A percentile compares a stretch with the other conserved stretches of the same genome.
These are phyloP conservation scores for Drosophila kambysellisi DNA, from an alignment of 2,888 invertebrate genomes.

Conservation along the genomic window DNA sequence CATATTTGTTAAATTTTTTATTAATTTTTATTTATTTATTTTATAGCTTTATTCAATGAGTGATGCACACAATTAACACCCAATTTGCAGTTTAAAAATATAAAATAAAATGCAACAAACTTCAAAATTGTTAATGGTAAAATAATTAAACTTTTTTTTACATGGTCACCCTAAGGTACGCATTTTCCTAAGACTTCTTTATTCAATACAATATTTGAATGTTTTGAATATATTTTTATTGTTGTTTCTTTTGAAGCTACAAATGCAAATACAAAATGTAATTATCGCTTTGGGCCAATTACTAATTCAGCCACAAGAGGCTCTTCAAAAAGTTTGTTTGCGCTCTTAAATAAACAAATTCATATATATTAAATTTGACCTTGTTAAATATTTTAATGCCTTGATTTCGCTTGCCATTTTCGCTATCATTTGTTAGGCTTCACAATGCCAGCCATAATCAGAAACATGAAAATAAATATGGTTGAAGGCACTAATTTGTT, in stretches of 20 bases:
- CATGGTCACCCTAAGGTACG: background rate
- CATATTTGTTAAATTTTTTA: background rate
- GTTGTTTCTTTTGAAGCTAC: background rate
- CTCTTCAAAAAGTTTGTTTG: background rate
- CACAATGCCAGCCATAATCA: conserved; percentile 8
- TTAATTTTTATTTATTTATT: background rate
- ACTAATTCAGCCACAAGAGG: background rate
- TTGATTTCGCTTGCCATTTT: conserved; percentile 1
- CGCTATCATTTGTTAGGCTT: conserved; percentile 2
- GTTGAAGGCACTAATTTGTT: conserved; percentile 38
- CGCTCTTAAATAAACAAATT: no score
- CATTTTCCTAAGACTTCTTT: background rate
- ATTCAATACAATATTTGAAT: background rate
- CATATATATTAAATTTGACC: conserved; percentile 26
- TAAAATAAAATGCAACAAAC: background rate
- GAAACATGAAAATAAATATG: conserved; percentile 25
- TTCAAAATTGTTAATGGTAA: background rate
- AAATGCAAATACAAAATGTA: background rate
- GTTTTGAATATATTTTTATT: background rate
- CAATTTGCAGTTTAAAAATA: background rate
- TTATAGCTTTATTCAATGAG: background rate
- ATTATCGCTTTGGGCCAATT: background rate
- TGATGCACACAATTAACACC: background rate
- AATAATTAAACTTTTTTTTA: background rate
- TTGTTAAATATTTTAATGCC: conserved; percentile 24